These are phyloP conservation scores for Heliconius hortense DNA, from an alignment of 2,888 invertebrate species.

Conservation along the genomic window DNA sequence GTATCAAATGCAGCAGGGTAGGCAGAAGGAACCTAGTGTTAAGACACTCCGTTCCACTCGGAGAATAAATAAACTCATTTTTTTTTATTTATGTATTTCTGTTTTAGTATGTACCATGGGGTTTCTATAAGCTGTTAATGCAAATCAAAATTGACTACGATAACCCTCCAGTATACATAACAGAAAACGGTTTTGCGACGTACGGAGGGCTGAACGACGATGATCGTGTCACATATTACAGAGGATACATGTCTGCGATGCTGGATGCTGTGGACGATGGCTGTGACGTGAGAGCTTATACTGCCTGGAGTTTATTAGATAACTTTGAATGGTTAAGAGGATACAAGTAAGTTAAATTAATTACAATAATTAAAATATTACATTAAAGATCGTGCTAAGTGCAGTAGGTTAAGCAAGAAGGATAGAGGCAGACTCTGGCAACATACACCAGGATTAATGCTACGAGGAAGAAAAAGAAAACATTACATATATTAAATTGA, in stretches of 20 bases:
- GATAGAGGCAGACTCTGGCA: too few relatives aligned
- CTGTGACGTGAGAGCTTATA: conserved; percentile 72
- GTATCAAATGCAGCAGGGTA: too few relatives aligned
- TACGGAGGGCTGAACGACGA: conserved; percentile 61
- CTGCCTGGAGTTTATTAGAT: conserved; percentile 83
- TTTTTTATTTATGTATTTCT: conserved; percentile 42
- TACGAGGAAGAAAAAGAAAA: too few relatives aligned
- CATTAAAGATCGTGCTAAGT: not conserved
- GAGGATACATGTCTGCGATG: conserved; percentile 62
- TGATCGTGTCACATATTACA: conserved; percentile 61
- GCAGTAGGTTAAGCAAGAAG: too few relatives aligned
- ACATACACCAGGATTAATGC: too few relatives aligned
- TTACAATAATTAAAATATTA: not conserved
- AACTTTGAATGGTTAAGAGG: conserved; percentile 83
- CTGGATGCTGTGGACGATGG: conserved; percentile 68
- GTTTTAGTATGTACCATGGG: conserved; percentile 75
- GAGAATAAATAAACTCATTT: not conserved
- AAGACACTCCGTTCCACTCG: too few relatives aligned
- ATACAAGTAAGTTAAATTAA: conserved; percentile 66
- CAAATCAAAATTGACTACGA: conserved; percentile 71
- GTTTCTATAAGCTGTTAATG: conserved; percentile 77
- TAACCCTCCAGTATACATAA: conserved; percentile 78
- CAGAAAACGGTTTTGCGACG: conserved; percentile 78
- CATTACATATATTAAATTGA: too few relatives aligned
- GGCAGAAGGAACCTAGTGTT: too few relatives aligned